Evolutionary conservation across 2,888 invertebrate species (phyloP).

Genomic region (Eucera pruinosa): DNA sequence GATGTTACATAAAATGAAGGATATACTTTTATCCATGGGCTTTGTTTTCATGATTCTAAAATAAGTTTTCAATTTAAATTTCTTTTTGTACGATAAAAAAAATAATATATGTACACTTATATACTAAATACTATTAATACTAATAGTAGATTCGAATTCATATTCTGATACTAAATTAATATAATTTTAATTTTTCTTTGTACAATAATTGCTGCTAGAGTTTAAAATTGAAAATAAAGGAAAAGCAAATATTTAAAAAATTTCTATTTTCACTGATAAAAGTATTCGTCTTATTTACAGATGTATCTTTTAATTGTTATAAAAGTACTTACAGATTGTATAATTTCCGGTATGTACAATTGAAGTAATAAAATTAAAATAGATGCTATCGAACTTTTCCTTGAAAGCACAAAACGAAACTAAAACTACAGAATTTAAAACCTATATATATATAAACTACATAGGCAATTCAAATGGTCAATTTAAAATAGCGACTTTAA

Average conservation of each 20-base stretch:
- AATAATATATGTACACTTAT: not conserved
- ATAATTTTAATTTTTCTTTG: not conserved
- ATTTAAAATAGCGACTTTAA: not conserved
- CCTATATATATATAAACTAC: not conserved
- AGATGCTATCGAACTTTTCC: too few species aligned
- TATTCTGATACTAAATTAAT: not conserved
- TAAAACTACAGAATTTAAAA: not conserved
- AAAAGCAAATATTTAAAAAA: not conserved
- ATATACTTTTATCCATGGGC: not conserved
- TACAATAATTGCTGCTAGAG: not conserved
- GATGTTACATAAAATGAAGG: not conserved
- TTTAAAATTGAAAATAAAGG: not conserved
- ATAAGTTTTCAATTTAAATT: conserved; percentile 4
- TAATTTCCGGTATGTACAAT: too few species aligned
- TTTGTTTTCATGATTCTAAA: conserved; percentile 2
- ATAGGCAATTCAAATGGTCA: not conserved
- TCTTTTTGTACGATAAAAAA: not conserved
- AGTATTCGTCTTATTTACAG: not conserved
- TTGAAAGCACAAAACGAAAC: not conserved
- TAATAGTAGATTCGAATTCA: not conserved
- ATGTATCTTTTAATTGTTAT: not conserved
- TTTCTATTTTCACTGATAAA: not conserved
- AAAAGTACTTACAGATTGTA: not conserved
- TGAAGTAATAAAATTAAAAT: not conserved
- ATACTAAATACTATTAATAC: not conserved